Base-by-base conservation (phyloP, 2,113 vertebrate genomes). In the Grallaria varia region DNA sequence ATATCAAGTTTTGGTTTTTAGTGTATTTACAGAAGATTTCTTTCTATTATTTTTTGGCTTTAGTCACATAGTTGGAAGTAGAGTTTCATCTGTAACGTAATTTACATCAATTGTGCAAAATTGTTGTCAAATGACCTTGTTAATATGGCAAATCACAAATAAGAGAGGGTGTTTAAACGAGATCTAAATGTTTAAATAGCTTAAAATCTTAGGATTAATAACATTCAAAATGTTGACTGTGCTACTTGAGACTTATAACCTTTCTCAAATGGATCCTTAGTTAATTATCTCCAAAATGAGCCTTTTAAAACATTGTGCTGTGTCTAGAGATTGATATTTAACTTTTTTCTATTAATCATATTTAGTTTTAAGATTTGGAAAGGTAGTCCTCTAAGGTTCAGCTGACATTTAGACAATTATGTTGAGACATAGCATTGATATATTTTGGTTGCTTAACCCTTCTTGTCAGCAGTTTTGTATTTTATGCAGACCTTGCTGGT, bases 401-500 rank as follows among this genome's bases (percentile, higher is more conserved):
- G 37, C 50, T 97, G 96, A 97, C 93, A 96, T 97, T 96, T 97
- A 85, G 95, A 80, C 94, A 96, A 96, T 97, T 97, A 96, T 78
- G 35, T 95, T 91, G 91, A 91, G 90, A 91, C 72, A 90, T 91
- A 96, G 49, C 92, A 89, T 50, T 94, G 92, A 96, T 96, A 75
- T 84, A 93, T 96, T 96, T 95, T 84, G 79, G 66, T 95, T 95
- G 42, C 84, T 97, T 97, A 97, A 95, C 89, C 87, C 95, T 93
- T 94, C 87, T 85, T 90, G 95, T 97, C 90, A 96, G 94, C 94
- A 96, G 75, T 84, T 97, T 93, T 95, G 47, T 89, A 56, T 91
- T 96, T 95, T 89, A 94, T 84, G 89, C 55, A 90, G 93, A 95
- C 62, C 59, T 85, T 92, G 76, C 62, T 93, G 16, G 24, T 90